Evolutionary conservation across 2,113 vertebrate species (phyloP).

Genomic region (Sceloporus undulatus): DNA sequence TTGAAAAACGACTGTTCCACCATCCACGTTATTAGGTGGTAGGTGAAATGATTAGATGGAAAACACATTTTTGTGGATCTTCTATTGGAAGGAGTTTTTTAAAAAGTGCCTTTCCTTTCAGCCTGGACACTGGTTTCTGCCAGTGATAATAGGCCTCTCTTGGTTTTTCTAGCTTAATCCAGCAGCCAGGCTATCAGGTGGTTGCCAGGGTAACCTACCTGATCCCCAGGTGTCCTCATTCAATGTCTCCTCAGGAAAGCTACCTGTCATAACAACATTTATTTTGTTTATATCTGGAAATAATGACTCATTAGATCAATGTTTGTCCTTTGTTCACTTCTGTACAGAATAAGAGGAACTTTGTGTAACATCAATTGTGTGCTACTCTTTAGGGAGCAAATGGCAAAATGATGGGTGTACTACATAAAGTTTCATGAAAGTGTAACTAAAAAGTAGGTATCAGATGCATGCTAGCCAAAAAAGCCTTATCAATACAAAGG

Average conservation of each 20-base stretch:
- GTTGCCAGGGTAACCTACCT: conserved; percentile 41
- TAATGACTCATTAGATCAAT: conserved; percentile 33
- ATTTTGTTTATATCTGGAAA: conserved; percentile 40
- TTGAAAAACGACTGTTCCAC: neutral
- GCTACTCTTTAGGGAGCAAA: conserved; percentile 4
- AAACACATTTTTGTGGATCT: neutral
- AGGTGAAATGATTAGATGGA: neutral
- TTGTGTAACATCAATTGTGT: neutral
- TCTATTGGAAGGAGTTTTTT: neutral
- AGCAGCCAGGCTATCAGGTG: neutral
- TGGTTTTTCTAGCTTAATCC: conserved; percentile 19
- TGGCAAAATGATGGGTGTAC: neutral
- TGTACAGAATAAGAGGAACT: conserved; percentile 20
- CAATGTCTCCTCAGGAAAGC: conserved; percentile 27
- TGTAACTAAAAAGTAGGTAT: neutral
- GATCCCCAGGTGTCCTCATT: conserved; percentile 28
- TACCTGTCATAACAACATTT: conserved; percentile 23
- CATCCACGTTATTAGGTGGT: neutral
- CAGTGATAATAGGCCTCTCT: neutral
- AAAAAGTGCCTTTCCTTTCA: neutral
- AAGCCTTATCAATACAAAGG: neutral
- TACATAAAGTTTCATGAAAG: neutral
- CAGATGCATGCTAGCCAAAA: neutral
- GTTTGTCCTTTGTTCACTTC: conserved; percentile 17
- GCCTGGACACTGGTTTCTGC: neutral